phyloP scores from a whole-genome alignment of 2,113 vertebrate genomes.

The Hemiscyllium ocellatum region DNA sequence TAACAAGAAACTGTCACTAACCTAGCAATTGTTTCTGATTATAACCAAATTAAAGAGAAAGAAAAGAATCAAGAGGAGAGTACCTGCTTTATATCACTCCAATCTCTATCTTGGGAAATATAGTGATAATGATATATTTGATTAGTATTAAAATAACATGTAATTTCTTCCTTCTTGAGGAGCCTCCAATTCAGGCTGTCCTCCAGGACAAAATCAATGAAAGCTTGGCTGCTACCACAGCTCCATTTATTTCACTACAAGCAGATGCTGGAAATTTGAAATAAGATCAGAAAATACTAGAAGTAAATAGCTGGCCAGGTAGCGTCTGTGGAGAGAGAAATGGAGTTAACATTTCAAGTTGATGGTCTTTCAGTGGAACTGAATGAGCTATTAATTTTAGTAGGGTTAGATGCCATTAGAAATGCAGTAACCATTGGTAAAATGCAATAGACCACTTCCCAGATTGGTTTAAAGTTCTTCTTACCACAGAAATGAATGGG shows the following conservation, averaged over 20 bases:
- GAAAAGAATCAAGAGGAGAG: background rate
- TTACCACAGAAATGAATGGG: background rate
- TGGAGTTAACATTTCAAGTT: background rate
- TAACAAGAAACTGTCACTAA: background rate
- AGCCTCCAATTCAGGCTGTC: background rate
- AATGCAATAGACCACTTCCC: background rate
- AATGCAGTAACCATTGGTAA: background rate
- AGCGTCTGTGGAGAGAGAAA: background rate
- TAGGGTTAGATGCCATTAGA: background rate
- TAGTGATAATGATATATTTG: background rate
- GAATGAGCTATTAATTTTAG: background rate
- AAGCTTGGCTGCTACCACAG: background rate
- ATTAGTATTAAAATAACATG: background rate
- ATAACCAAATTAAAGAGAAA: background rate
- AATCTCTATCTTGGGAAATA: background rate
- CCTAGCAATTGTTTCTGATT: background rate
- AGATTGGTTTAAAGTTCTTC: background rate
- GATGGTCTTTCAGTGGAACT: background rate
- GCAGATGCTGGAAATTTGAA: background rate
- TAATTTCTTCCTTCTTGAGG: background rate
- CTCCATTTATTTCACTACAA: background rate
- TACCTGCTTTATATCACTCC: background rate
- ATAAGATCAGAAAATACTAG: background rate
- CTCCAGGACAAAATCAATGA: background rate
- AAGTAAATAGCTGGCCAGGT: background rate